Conservation (phyloP, 2,113 vertebrate species). For the Phyllostomus hastatus region DNA sequence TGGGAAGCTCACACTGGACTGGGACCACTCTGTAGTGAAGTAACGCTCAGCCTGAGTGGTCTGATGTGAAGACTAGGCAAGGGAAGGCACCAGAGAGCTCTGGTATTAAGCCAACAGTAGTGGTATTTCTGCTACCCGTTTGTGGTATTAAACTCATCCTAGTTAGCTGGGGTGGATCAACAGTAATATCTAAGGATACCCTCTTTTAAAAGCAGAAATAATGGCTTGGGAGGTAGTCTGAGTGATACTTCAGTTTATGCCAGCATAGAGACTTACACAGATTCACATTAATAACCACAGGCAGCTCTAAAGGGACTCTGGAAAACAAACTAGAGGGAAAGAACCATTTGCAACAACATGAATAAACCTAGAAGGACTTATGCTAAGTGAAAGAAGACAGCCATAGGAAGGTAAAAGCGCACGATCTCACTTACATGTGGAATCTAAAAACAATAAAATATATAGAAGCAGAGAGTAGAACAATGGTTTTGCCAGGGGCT, state of each 20-base stretch:
- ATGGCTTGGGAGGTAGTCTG: not conserved
- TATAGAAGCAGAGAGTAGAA: not conserved
- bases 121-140: not conserved
- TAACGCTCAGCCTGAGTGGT: rapidly evolving
- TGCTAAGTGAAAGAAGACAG: not conserved
- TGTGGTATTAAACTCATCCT: not conserved
- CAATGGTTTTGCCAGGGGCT: not conserved
- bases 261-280: not conserved
- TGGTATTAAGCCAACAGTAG: not conserved
- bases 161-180: not conserved
- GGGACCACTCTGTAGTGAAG: not conserved
- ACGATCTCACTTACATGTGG: not conserved
- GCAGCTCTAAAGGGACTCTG: not conserved
- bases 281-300: not conserved
- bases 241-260: not conserved
- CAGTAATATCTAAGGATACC: not conserved
- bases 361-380: not conserved
- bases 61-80: not conserved
- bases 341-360: not conserved
- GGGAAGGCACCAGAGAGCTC: not conserved
- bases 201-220: not conserved
- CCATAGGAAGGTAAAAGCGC: not conserved
- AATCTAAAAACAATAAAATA: not conserved
- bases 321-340: not conserved
- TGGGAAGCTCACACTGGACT: rapidly evolving